Base-by-base conservation (phyloP, 2,888 invertebrate species). In the Masnerella sp. region DNA sequence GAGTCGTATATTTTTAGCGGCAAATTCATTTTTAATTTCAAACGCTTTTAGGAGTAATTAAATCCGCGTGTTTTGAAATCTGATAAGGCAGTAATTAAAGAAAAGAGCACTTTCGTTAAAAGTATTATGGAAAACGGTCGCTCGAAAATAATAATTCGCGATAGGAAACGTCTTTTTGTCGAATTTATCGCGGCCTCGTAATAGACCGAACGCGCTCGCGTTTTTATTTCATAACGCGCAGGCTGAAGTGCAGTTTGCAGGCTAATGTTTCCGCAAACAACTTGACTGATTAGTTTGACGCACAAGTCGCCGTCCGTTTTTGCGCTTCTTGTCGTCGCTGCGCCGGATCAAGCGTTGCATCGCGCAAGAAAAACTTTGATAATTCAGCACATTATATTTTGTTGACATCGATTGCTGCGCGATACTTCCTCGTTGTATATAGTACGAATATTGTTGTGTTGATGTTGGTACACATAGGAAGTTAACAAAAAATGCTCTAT, bases 251-350 rank as follows among this genome's bases (percentile, higher is more conserved):
- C 40, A 42, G 11, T 42, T 43, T 11, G 11, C n/a, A 32, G 18
- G 18, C 17, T 12, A 49, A 61, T 45, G 25, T 54, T 64, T 64
- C 64, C 52, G 45, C 54, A 64, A 64, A 64, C 54, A 52, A 43
- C 22, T 36, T 45, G 20, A 20, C 51, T 45, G 54, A 64, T 54
- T 64, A 64, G 54, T 64, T 45, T 30, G 54, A 45, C 54, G 9
- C 12, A 36, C 36, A 43, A 64, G 34, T 54, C 52, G 36, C 22
- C 4, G 54, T 36, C 18, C 54, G 36, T 54, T 64, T 64, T 54
- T 64, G 52, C 62, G 18, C 51, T 43, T 43, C 47, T 65, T 45
- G 52, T 43, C 52, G 36, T 49, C n/a, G 40, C 28, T 40, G 38
- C n/a, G n/a, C 2, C 38, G 40, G 42, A 43, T 28, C 42, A 25